These are phyloP conservation scores for Gobionotothen gibberifrons DNA, from an alignment of 2,797 vertebrate species.

Conservation along the genomic window DNA sequence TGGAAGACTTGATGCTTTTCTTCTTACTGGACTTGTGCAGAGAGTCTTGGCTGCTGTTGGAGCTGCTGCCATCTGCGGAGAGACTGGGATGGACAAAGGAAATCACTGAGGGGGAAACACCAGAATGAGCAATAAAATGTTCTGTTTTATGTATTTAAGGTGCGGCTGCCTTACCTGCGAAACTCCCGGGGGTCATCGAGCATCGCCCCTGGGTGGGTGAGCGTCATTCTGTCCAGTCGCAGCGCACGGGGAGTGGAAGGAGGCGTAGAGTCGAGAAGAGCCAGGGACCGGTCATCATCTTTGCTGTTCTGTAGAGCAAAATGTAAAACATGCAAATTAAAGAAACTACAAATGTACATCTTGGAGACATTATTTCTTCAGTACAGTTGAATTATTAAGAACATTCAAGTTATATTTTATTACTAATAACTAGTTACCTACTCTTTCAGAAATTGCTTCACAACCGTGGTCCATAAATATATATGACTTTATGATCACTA, in stretches of 20 bases:
- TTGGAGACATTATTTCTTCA: not conserved
- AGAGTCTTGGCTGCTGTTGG: constrained; percentile 89
- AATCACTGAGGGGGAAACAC: not conserved
- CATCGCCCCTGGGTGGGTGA: constrained; percentile 88
- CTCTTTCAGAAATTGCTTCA: not conserved
- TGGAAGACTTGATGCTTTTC: constrained; percentile 95
- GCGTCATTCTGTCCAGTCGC: constrained; percentile 90
- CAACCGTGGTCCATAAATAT: too few relatives aligned
- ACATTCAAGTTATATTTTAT: not conserved
- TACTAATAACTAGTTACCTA: not conserved
- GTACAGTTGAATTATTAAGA: not conserved
- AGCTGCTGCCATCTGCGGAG: constrained; percentile 83
- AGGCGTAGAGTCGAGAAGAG: constrained; percentile 89
- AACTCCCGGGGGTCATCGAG: constrained; percentile 90
- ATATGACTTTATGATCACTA: too few relatives aligned
- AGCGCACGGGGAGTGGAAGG: constrained; percentile 90
- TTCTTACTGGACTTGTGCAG: constrained; percentile 93
- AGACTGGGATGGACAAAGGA: constrained; percentile 63
- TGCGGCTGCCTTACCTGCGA: constrained; percentile 74
- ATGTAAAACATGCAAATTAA: not conserved
- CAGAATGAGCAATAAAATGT: not conserved
- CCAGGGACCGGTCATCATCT: constrained; percentile 90
- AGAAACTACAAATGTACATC: not conserved
- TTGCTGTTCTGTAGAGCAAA: constrained; percentile 85
- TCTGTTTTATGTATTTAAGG: not conserved